Evolutionary conservation across 2,797 vertebrate species (phyloP).

Genomic region (Aulostomus chinensis): DNA sequence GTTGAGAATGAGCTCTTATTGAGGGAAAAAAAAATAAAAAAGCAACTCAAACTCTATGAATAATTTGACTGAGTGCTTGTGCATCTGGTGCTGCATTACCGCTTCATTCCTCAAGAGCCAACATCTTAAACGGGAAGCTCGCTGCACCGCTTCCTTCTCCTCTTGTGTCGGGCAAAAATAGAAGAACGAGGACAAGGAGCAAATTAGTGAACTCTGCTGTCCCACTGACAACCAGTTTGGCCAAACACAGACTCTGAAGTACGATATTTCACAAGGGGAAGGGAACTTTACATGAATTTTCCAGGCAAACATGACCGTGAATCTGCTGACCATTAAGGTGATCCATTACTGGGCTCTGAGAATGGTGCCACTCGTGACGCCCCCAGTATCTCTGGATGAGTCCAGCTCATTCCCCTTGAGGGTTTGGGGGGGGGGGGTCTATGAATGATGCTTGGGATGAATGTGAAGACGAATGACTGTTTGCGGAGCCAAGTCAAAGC

Average conservation of each 20-base stretch:
- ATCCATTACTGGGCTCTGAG: slow-evolving; percentile 66
- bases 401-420: slow-evolving; percentile 38
- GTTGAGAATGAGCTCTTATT: no score
- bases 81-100: no score
- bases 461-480: slow-evolving; percentile 57
- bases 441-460: slow-evolving; percentile 56
- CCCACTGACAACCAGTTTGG: slow-evolving; percentile 58
- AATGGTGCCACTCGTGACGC: slow-evolving; percentile 49
- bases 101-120: no score
- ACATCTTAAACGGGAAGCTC: no score
- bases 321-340: slow-evolving; percentile 62
- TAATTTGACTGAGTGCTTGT: no score
- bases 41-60: no score
- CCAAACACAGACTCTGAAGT: slow-evolving; percentile 43
- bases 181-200: slow-evolving; percentile 6
- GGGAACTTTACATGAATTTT: slow-evolving; percentile 65
- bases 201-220: slow-evolving; percentile 32
- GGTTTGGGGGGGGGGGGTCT: slow-evolving; percentile 26
- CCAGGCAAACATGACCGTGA: slow-evolving; percentile 60
- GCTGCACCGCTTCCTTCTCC: no score
- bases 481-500: slow-evolving; percentile 36
- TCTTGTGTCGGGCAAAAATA: no score
- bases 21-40: no score
- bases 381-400: slow-evolving; percentile 26
- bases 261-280: slow-evolving; percentile 58